Percentiles rank a stretch among this genome's conserved stretches.
These are phyloP conservation scores for Marmota flaviventris DNA, from an alignment of 2,113 vertebrate genomes.

Conservation along the genomic window DNA sequence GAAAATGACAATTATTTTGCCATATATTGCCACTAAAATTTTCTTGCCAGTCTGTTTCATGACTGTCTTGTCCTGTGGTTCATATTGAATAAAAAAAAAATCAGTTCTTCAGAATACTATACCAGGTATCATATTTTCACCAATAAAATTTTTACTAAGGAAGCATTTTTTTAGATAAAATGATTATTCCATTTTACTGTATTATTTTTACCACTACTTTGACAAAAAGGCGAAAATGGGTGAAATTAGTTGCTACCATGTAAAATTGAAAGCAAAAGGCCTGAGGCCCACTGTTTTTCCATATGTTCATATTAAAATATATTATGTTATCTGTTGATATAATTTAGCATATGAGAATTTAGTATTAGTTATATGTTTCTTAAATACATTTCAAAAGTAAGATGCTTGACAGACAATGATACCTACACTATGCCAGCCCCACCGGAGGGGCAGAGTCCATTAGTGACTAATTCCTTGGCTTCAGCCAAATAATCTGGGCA, in stretches of 20 bases:
- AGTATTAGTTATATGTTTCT: background rate
- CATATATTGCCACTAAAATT: background rate
- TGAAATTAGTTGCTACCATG: background rate
- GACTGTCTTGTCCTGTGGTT: background rate
- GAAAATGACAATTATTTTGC: constrained; percentile 10
- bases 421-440: too few relatives aligned
- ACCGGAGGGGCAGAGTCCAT: background rate
- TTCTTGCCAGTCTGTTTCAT: background rate
- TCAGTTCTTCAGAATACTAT: background rate
- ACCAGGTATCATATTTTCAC: background rate
- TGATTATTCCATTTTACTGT: background rate
- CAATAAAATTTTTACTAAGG: background rate
- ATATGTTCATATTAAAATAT: background rate
- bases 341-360: background rate
- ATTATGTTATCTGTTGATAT: background rate
- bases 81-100: background rate
- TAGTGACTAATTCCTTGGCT: background rate
- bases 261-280: background rate
- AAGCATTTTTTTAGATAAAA: background rate
- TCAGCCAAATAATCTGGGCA: background rate
- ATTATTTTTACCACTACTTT: background rate
- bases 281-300: background rate
- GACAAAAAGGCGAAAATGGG: background rate
- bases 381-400: background rate
- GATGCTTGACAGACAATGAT: background rate